Conservation (phyloP, 1,140 invertebrate genomes). For the Mactra quadrangularis region DNA sequence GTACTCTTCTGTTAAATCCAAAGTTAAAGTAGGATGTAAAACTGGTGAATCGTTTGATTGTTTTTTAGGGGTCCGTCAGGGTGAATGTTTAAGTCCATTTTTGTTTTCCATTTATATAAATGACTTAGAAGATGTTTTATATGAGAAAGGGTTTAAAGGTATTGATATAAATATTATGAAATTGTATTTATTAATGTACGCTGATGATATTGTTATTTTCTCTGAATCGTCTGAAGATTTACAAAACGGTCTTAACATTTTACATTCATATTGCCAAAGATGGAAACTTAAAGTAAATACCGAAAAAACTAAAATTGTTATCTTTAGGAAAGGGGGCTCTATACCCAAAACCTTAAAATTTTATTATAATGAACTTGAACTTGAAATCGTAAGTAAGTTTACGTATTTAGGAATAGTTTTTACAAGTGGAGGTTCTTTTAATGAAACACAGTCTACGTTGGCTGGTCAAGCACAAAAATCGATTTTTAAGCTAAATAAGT, state of each 20-base stretch:
- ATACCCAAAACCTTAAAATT: conserved; percentile 3
- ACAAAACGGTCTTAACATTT: conserved; percentile 5
- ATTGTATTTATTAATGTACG: conserved; percentile 30
- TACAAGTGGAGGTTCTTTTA: conserved; percentile 12
- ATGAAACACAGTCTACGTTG: not conserved
- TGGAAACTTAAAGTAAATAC: conserved; percentile 34
- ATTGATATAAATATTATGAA: conserved; percentile 29
- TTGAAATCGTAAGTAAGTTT: conserved; percentile 27
- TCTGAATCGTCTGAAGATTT: not conserved
- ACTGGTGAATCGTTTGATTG: conserved; percentile 12
- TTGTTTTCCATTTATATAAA: conserved; percentile 50
- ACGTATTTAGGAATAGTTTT: conserved; percentile 8
- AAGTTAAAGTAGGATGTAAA: conserved; percentile 5
- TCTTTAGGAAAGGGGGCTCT: conserved; percentile 18
- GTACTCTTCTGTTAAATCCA: conserved; percentile 37
- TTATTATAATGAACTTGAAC: not conserved
- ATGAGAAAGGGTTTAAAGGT: not conserved
- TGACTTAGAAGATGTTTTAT: conserved; percentile 12
- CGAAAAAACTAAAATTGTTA: conserved; percentile 15
- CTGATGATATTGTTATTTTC: conserved; percentile 50
- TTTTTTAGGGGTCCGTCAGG: conserved; percentile 28
- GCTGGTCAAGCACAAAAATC: conserved; percentile 11
- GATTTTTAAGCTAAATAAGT: not conserved
- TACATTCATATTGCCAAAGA: conserved; percentile 14
- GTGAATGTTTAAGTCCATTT: conserved; percentile 35